A percentile compares a stretch with the other conserved stretches of the same genome.
Evolutionary conservation across 2,113 vertebrate genomes (phyloP).

Genomic region (Pluvialis apricaria): DNA sequence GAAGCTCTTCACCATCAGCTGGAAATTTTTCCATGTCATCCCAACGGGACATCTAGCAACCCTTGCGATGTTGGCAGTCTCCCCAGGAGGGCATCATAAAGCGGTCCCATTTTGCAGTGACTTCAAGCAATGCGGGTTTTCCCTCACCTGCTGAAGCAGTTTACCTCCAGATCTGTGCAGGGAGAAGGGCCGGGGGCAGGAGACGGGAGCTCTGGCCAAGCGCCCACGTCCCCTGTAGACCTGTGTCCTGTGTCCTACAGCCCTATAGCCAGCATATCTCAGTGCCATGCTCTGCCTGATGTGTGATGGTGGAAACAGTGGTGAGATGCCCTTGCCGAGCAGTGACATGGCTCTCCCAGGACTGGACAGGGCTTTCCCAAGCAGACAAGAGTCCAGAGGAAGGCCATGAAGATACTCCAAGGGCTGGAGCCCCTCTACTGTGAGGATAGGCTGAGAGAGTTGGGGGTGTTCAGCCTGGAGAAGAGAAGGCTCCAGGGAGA

Average conservation of each 20-base stretch:
- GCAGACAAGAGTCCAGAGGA: not conserved
- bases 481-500: not conserved
- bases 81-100: not conserved
- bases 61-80: not conserved
- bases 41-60: not conserved
- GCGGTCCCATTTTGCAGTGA: not conserved
- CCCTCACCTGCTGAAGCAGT: not conserved
- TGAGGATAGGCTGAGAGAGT: not conserved
- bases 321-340: not conserved
- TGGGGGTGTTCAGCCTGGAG: not conserved
- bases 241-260: not conserved
- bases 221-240: not conserved
- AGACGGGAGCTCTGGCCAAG: not conserved
- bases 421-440: not conserved
- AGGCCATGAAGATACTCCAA: not conserved
- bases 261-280: not conserved
- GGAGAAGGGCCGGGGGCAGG: not conserved
- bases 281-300: not conserved
- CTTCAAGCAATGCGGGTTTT: not conserved
- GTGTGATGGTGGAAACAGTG: not conserved
- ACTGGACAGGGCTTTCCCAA: not conserved
- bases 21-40: not conserved
- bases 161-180: not conserved
- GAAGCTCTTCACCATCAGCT: not conserved
- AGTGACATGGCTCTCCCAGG: not conserved